phyloP scores from a whole-genome alignment of 2,113 vertebrate species.

The Ceuthmochares aereus region DNA sequence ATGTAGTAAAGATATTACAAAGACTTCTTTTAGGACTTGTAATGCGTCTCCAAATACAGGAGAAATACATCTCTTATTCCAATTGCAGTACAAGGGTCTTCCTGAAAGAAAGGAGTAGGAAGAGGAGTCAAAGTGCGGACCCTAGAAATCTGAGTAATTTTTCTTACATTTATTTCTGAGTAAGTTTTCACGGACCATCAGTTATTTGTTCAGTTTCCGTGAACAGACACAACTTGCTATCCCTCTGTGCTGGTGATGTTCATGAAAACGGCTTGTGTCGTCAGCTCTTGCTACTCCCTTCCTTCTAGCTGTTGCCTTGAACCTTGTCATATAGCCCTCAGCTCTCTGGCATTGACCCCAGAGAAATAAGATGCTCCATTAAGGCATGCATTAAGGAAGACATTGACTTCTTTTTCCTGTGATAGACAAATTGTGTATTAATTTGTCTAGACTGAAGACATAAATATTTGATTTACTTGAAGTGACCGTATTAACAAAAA shows the following conservation, averaged over 20 bases:
- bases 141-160: neutral
- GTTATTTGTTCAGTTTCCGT: neutral
- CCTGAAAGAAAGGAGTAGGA: neutral
- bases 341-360: neutral
- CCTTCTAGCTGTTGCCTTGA: neutral
- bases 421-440: constrained; percentile 6
- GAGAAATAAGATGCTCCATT: neutral
- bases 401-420: neutral
- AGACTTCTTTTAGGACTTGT: neutral
- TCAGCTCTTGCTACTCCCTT: neutral
- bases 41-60: neutral
- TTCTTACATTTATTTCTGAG: neutral
- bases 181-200: neutral
- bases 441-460: neutral
- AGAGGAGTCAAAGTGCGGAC: neutral
- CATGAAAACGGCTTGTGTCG: neutral
- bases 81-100: neutral
- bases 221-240: neutral
- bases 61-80: neutral
- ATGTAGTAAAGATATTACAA: neutral
- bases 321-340: neutral
- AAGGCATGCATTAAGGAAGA: neutral
- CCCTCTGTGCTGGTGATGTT: neutral
- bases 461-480: constrained; percentile 54
- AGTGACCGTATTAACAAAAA: neutral